Base-by-base conservation (phyloP, 1,140 invertebrate genomes). In the Cydia pomonella region DNA sequence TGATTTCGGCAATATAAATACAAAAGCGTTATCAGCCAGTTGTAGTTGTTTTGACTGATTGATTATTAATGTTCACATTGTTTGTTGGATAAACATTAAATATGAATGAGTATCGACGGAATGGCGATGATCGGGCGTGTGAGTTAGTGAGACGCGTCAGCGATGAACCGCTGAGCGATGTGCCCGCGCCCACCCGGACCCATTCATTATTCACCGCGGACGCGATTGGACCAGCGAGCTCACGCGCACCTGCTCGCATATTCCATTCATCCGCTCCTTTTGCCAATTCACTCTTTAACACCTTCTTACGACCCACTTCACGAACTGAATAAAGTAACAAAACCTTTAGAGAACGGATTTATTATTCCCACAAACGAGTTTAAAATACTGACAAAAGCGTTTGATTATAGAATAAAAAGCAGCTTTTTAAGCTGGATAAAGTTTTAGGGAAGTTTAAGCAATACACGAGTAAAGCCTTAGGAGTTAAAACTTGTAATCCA, bases 251-350 rank as follows among this genome's bases (percentile, higher is more conserved):
- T 79, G 78, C 80, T 89, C 84, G 77, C 82, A 86, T 87, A 88
- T 87, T 86, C 83, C 84, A 89, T 91, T 86, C 82, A 88, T 87
- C 84, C 82, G 81, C 76, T 86, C 84, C 81, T 85, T 88, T 84
- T 82, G 79, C 84, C 85, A 83, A 87, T 89, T 91, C 86, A 87
- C 87, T 91, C 86, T 88, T 89, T 89, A 90, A 88, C 89, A 89
- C 87, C 87, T 89, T 86, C 84, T 87, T 87, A 90, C 81, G 80
- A 79, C 74, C 83, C 82, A 84, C 80, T 85, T 81, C 84, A 84
- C 79, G 84, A 77, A 80, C 81, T 90, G 87, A 90, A 90, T 90
- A 90, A 90, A 89, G 87, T 89, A 89, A 84, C 81, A 81, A 75
- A 80, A 82, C 80, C 86, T 83, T 82, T 81, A 79, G 84, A 83